Evolutionary conservation across 2,888 invertebrate genomes (phyloP), one percentile per base, ranked within the genome.

Genomic region (Rhogogaster chlorosoma): DNA sequence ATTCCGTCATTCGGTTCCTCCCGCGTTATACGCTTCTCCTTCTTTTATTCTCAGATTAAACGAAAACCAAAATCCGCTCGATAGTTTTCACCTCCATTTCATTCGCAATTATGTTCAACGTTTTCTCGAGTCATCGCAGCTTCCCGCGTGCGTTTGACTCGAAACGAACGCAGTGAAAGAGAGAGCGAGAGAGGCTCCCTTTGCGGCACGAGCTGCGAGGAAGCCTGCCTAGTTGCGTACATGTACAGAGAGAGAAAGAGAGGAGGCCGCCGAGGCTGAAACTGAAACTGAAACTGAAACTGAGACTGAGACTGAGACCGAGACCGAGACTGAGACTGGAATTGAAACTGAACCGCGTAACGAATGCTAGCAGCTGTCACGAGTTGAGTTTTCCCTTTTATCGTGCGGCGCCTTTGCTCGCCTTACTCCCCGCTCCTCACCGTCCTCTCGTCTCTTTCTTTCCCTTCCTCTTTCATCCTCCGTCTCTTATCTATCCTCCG

Each of bases 331-430:
- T 78, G 53, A 45, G 49, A 80, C 61, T 80, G 80, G 61, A 80
- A 80, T 61, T 61, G 80, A 80, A 80, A 57, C 80, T 80, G 80
- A 80, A 80, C 61, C 80, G 80, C 80, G 80, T 61, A 80, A 80
- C 80, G 80, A 80, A 80, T 80, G 80, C 80, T 57, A 80, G 57
- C 61, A 80, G 80, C 80, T 80, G 57, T 80, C 80, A 38, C 80
- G 80, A 80, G 80, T 80, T 26, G 61, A 80, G 80, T 80, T 80
- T 80, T 80, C 80, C 78, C 57, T 80, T 80, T 80, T 80, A 80
- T 80, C 80, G 38, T 15, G 80, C 80, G 80, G 80, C 29, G 61
- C 61, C 80, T 80, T 80, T 80, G 80, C 80, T 12, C 32, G 18
- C 6, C 64, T 42, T 38, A n/a, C 29, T n/a, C n/a, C 36, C 53